Percentiles rank a stretch among this genome's conserved stretches.
phyloP scores from a whole-genome alignment of 2,888 invertebrate species.

The Vanessa cardui region DNA sequence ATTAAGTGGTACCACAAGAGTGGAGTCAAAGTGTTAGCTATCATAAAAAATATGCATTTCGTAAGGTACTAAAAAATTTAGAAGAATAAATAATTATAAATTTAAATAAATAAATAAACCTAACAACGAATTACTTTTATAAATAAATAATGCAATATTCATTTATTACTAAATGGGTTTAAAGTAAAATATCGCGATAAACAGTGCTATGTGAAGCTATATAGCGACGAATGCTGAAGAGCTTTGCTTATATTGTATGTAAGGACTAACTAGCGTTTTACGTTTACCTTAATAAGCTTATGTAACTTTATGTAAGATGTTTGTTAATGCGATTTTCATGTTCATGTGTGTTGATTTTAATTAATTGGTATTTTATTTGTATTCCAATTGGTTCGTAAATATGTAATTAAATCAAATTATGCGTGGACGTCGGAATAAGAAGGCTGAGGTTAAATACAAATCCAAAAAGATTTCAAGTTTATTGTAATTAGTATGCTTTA shows the following conservation, averaged over 20 bases:
- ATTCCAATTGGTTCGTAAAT: not conserved
- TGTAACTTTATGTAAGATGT: conserved; percentile 32
- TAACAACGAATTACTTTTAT: no score
- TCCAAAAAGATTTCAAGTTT: no score
- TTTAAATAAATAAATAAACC: no score
- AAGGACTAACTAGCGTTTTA: conserved; percentile 34
- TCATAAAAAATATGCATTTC: no score
- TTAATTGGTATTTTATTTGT: conserved; percentile 27
- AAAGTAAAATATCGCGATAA: not conserved
- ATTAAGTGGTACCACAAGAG: no score
- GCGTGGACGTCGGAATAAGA: not conserved
- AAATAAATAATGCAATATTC: no score
- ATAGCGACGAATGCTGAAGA: conserved; percentile 24
- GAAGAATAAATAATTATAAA: no score
- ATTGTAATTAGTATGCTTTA: no score
- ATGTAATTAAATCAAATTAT: not conserved
- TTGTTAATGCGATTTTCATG: conserved; percentile 37
- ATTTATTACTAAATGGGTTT: not conserved
- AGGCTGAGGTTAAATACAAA: no score
- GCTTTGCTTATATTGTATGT: conserved; percentile 46
- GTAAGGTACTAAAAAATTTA: no score
- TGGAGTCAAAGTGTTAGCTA: no score
- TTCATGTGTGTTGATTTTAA: conserved; percentile 27
- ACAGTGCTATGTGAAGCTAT: not conserved
- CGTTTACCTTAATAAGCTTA: conserved; percentile 37